Conservation (phyloP, 2,888 invertebrate genomes). For the Trichacis sp. region DNA sequence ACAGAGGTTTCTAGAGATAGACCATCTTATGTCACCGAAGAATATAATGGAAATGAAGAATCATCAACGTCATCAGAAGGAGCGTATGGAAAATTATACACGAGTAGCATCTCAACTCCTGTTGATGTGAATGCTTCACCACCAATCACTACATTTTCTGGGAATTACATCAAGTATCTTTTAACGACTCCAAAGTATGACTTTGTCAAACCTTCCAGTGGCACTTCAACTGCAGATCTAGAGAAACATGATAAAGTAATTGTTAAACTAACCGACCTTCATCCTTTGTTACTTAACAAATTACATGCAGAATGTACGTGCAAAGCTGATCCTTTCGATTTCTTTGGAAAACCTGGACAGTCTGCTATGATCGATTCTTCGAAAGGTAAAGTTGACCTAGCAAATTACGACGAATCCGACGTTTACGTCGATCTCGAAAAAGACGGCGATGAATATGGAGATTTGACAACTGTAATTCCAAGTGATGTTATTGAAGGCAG, state of each 20-base stretch:
- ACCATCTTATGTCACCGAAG: slow-evolving; percentile 13
- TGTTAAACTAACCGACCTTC: slow-evolving; percentile 79
- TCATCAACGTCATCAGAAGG: slow-evolving; percentile 11
- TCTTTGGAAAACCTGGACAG: slow-evolving; percentile 56
- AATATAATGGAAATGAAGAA: slow-evolving; percentile 24
- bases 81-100: slow-evolving; percentile 10
- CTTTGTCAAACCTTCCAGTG: slow-evolving; percentile 41
- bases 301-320: slow-evolving; percentile 82
- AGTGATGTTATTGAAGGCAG: slow-evolving; percentile 11
- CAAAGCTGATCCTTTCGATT: slow-evolving; percentile 63
- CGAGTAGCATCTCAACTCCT: slow-evolving; percentile 20
- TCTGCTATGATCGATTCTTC: slow-evolving; percentile 57
- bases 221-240: slow-evolving; percentile 14
- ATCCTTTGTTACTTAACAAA: slow-evolving; percentile 78
- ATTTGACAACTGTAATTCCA: slow-evolving; percentile 34
- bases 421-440: slow-evolving; percentile 63
- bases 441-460: slow-evolving; percentile 40
- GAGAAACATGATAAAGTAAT: slow-evolving; percentile 71
- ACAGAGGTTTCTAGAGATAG: slow-evolving; percentile 26
- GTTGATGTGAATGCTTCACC: slow-evolving; percentile 34
- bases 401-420: slow-evolving; percentile 65
- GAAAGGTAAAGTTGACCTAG: slow-evolving; percentile 57
- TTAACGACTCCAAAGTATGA: slow-evolving; percentile 46
- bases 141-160: slow-evolving; percentile 49
- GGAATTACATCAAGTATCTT: slow-evolving; percentile 41